Conservation (phyloP, 2,113 vertebrate genomes). For the Rhynchomys soricoides region DNA sequence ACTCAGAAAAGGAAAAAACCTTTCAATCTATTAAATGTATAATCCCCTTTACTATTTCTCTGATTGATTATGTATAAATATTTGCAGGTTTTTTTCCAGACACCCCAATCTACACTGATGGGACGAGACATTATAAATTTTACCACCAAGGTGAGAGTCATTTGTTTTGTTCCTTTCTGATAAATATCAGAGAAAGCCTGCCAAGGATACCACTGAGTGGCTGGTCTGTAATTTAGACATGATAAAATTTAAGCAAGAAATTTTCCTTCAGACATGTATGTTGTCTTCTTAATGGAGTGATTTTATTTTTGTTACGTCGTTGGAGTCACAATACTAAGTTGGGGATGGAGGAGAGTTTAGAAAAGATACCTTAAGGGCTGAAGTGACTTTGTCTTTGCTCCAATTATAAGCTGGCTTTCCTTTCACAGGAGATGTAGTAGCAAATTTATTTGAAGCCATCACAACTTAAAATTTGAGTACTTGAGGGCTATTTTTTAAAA, state of each 20-base stretch:
- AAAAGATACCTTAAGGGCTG: background rate
- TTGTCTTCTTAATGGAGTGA: constrained; percentile 27
- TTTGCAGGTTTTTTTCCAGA: background rate
- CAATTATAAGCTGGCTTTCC: constrained; percentile 33
- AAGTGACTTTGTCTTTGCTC: constrained; percentile 53
- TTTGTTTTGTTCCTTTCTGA: background rate
- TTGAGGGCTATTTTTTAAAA: background rate
- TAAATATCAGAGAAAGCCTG: background rate
- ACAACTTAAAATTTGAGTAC: background rate
- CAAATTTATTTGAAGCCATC: constrained; percentile 29
- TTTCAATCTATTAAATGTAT: constrained; percentile 29
- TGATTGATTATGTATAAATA: constrained; percentile 45
- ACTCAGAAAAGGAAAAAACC: background rate
- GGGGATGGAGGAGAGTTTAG: background rate
- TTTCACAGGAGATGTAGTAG: constrained; percentile 28
- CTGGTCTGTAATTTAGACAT: constrained; percentile 58
- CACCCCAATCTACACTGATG: background rate
- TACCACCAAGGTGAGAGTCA: background rate
- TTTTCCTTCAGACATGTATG: constrained; percentile 52
- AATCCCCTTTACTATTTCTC: background rate
- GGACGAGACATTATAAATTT: background rate
- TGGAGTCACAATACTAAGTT: background rate
- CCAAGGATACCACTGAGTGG: background rate
- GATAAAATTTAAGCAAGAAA: constrained; percentile 55
- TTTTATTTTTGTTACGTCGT: constrained; percentile 8